A percentile compares a stretch with the other conserved stretches of the same genome.
Conservation (phyloP, 2,113 vertebrate genomes). For the Miniopterus natalensis region DNA sequence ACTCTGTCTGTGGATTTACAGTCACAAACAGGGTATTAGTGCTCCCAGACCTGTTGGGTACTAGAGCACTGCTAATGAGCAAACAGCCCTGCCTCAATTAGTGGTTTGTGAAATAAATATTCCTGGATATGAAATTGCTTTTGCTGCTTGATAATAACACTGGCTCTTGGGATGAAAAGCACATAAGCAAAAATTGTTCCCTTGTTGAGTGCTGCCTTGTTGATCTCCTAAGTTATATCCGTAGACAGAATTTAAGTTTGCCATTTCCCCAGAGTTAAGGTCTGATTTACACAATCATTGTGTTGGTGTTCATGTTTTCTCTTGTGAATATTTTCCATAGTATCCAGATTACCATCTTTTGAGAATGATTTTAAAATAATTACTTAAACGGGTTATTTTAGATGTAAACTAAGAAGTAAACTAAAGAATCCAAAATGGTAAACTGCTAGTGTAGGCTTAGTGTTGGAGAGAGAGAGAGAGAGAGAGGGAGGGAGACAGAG, state of each 20-base stretch:
- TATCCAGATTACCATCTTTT: slow-evolving; percentile 47
- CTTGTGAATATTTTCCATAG: not conserved
- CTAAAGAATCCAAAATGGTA: not conserved
- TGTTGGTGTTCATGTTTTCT: slow-evolving; percentile 40
- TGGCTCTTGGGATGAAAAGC: slow-evolving; percentile 66
- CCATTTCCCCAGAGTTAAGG: slow-evolving; percentile 62
- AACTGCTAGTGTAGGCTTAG: not conserved
- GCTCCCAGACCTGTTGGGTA: slow-evolving; percentile 62
- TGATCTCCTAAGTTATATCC: slow-evolving; percentile 60
- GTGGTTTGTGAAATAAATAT: slow-evolving; percentile 82
- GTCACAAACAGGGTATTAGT: slow-evolving; percentile 69
- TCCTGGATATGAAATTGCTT: slow-evolving; percentile 79
- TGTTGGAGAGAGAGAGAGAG: not conserved
- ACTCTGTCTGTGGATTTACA: slow-evolving; percentile 69
- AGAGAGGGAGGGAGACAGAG: too few relatives aligned
- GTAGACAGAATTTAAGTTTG: slow-evolving; percentile 46
- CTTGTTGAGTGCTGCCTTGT: slow-evolving; percentile 67
- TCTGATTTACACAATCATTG: slow-evolving; percentile 37
- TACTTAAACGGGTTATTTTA: slow-evolving; percentile 54
- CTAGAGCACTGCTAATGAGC: slow-evolving; percentile 73
- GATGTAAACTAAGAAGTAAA: slow-evolving; percentile 56
- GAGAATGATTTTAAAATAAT: slow-evolving; percentile 53
- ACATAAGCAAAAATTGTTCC: slow-evolving; percentile 67
- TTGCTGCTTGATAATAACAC: slow-evolving; percentile 73
- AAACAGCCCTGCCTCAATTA: slow-evolving; percentile 75